Base-by-base conservation (phyloP, 2,113 vertebrate genomes). In the Cardinalis cardinalis region DNA sequence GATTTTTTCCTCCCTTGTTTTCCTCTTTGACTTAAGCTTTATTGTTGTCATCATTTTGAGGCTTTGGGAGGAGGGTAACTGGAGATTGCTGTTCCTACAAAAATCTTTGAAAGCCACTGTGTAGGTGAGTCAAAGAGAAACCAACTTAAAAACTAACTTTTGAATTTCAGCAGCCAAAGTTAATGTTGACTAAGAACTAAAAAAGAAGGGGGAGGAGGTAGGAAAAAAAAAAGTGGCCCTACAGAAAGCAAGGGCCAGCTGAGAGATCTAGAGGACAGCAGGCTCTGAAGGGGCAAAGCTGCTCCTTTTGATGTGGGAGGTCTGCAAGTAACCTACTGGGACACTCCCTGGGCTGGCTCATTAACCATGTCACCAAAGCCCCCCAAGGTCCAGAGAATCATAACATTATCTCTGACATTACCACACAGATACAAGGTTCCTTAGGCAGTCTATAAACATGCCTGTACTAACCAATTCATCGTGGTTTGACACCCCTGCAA, bases 361-460 rank as follows among this genome's bases (percentile, higher is more conserved):
- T 99, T 99, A 99, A 99, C 98, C 98, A 96, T 99, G 98, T 99
- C 99, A 99, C 99, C 99, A 99, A 99, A 99, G 99, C 97, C 97
- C 98, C 97, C 97, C 97, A 96, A 97, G 98, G 97, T 97, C 96
- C 97, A 94, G 97, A 97, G 98, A 99, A 99, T 99, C 98, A 99
- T 98, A 99, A 99, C 98, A 99, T 98, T 98, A 98, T 98, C 98
- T 98, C 98, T 99, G 98, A 98, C 98, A 98, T 99, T 98, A 98
- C 98, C 98, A 98, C 98, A 99, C 98, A 98, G 98, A 98, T 97
- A 96, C 98, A 97, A 97, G 98, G 97, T 98, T 98, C 98, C 98
- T 96, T 94, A 97, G 98, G 97, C 97, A 97, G 98, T 98, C 98
- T 98, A 98, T 98, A 99, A 98, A 99, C 98, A 98, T 97, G 98